Evolutionary conservation across 2,888 invertebrate genomes (phyloP).

Genomic region (Meghimatium bilineatum): DNA sequence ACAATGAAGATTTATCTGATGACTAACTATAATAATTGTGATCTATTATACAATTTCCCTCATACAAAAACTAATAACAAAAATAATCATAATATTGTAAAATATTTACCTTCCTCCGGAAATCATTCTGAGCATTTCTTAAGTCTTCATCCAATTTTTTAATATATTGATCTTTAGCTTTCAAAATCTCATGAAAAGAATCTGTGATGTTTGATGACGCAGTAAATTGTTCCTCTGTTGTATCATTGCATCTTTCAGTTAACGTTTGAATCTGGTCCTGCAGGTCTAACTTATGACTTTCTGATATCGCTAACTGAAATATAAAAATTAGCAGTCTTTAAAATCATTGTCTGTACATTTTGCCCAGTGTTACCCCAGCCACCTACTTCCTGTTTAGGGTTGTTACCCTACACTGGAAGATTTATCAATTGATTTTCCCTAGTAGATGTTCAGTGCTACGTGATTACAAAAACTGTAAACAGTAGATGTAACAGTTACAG

Average conservation of each 20-base stretch:
- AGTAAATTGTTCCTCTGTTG: neutral
- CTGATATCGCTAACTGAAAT: slow-evolving; percentile 60
- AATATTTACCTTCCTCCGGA: slow-evolving; percentile 61
- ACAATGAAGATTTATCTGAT: no score
- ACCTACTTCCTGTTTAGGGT: no score
- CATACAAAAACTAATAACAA: neutral
- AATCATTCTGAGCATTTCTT: slow-evolving; percentile 55
- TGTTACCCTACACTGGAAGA: no score
- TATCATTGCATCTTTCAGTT: slow-evolving; percentile 55
- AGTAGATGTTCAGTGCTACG: no score
- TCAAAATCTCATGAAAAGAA: slow-evolving; percentile 60
- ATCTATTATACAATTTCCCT: neutral
- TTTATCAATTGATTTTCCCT: no score
- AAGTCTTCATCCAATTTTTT: slow-evolving; percentile 64
- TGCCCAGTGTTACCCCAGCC: no score
- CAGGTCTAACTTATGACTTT: slow-evolving; percentile 64
- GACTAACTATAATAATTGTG: no score
- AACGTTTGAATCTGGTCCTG: slow-evolving; percentile 59
- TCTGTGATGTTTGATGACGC: slow-evolving; percentile 40
- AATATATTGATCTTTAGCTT: slow-evolving; percentile 69
- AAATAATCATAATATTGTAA: neutral
- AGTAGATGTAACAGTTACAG: no score
- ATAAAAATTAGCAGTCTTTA: neutral
- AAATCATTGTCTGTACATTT: neutral
- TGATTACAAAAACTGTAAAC: no score